phyloP scores from a whole-genome alignment of 2,113 vertebrate species.

The Peucedramus taeniatus region DNA sequence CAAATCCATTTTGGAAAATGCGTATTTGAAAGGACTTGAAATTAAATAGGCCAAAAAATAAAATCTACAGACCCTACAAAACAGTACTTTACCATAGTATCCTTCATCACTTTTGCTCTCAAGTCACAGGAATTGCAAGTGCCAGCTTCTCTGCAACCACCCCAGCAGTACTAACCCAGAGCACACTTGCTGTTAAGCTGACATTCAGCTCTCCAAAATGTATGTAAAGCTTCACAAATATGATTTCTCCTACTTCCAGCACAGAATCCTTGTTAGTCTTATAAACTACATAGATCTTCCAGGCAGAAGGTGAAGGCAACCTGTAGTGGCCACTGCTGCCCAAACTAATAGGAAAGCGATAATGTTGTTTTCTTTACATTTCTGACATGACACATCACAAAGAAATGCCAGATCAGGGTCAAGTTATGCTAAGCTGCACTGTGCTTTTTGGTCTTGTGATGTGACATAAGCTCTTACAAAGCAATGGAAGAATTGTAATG shows the following conservation, averaged over 20 bases:
- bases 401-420: slow-evolving; percentile 26
- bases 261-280: not conserved
- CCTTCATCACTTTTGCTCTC: not conserved
- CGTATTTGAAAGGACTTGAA: not conserved
- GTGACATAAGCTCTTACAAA: slow-evolving; percentile 16
- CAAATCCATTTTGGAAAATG: not conserved
- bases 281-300: not conserved
- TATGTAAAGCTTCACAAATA: not conserved
- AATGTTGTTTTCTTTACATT: slow-evolving; percentile 37
- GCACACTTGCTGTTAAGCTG: not conserved
- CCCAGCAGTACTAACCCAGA: not conserved
- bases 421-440: slow-evolving; percentile 20
- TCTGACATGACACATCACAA: slow-evolving; percentile 38
- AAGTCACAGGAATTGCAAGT: not conserved
- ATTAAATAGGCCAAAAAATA: not conserved
- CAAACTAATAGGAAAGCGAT: not conserved
- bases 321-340: not conserved
- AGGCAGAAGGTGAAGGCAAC: not conserved
- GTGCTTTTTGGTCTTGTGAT: slow-evolving; percentile 48
- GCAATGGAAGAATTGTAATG: slow-evolving; percentile 41
- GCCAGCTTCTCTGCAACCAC: not conserved
- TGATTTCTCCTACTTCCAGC: not conserved
- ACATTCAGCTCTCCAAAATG: not conserved
- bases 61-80: not conserved
- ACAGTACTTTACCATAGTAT: not conserved